Conservation (phyloP, 1,140 invertebrate genomes). For the Caenorhabditis brenneri region DNA sequence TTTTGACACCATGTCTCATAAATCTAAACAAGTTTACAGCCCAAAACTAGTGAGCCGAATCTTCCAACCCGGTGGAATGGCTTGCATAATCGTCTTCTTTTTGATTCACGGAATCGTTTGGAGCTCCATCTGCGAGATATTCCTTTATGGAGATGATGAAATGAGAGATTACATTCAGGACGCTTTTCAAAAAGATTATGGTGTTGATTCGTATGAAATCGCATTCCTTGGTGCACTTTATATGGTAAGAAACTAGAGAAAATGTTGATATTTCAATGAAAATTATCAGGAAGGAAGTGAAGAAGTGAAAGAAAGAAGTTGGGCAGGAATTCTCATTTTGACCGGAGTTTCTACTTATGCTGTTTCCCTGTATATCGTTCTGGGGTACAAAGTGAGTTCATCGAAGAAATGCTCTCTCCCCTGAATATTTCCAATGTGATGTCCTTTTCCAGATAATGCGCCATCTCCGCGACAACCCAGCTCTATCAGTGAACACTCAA, state of each 20-base stretch:
- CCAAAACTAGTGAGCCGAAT: not conserved
- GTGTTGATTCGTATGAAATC: not conserved
- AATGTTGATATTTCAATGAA: not conserved
- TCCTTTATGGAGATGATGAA: not conserved
- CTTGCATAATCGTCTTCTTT: not conserved
- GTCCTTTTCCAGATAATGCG: not conserved
- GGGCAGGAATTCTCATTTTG: not conserved
- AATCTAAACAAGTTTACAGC: not conserved
- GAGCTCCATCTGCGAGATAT: not conserved
- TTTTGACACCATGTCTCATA: not conserved
- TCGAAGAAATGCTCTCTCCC: too few relatives aligned
- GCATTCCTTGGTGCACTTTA: not conserved
- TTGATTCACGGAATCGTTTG: not conserved
- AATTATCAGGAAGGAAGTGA: not conserved
- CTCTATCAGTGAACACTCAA: not conserved
- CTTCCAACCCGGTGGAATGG: not conserved
- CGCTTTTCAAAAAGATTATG: not conserved
- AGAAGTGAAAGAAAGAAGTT: not conserved
- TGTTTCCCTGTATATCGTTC: not conserved
- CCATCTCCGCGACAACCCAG: not conserved
- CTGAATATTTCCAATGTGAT: not conserved
- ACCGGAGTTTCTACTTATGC: not conserved
- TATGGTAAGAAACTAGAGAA: not conserved
- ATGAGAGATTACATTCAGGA: not conserved
- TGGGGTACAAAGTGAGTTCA: not conserved